Evolutionary conservation across 2,797 vertebrate species (phyloP), one percentile per base, ranked within the genome.

Genomic region (Lutjanus campechanus): DNA sequence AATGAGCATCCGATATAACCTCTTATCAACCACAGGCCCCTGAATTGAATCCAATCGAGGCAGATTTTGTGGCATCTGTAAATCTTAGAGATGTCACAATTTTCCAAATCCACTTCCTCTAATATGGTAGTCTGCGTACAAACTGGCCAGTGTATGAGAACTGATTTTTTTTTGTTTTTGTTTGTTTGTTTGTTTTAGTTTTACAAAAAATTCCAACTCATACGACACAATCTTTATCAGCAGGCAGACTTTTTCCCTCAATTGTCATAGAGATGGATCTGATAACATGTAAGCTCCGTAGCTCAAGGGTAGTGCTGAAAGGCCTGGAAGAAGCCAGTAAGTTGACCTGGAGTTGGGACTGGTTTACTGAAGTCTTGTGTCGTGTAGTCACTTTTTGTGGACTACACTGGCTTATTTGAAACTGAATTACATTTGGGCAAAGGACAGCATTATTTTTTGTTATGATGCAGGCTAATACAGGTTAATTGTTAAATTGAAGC

Each of bases 331-430:
- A 61, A 20, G n/a, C n/a, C 13, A 36, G 11, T 43, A 58, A 43
- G 11, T 8, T 46, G 60, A 40, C 55, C 20, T 70, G 59, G 12
- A 69, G 36, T 13, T 22, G 22, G 43, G 68, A 62, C 44, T 15
- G n/a, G 53, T 72, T 67, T 47, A 64, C 62, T 25, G 3, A 25
- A 11, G 8, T 83, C 74, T 68, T 15, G 44, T 25, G 44, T 2
- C 16, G 17, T 55, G 41, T 19, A 22, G 53, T 25, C 53, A 3
- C 25, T 43, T 36, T 75, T 20, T 55, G 15, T 76, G 13, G 10
- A 1, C 54, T 54, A 13, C 5, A 10, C 13, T 41, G 1, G 47
- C 40, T 77, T 59, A 41, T 16, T 40, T 69, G 22, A 73, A 68
- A 58, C 76, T 58, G 58, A 69, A 53, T 25, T 16, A 17, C 25